Percentiles rank a stretch among this genome's conserved stretches.
These are phyloP conservation scores for Neogale vison DNA, from an alignment of 2,113 vertebrate species.

Conservation along the genomic window DNA sequence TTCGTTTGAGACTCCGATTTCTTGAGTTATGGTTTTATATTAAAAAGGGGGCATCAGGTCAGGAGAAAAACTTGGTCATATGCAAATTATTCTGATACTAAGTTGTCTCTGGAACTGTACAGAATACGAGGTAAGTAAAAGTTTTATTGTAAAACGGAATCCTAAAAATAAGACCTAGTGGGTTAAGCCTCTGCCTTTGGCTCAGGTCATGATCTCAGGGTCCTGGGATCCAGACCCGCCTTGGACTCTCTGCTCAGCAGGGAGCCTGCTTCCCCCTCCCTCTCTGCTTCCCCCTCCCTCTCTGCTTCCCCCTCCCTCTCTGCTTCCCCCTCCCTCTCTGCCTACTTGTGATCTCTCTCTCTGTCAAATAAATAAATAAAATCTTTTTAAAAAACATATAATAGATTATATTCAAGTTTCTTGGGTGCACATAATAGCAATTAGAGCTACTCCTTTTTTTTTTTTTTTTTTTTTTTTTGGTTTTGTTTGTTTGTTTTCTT, in stretches of 20 bases:
- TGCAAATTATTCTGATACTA: neutral
- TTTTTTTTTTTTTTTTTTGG: neutral
- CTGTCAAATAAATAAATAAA: too few species aligned
- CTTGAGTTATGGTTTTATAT: neutral
- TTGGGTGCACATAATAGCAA: fast-evolving
- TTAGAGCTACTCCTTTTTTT: neutral
- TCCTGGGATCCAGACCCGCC: too few species aligned
- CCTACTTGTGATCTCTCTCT: too few species aligned
- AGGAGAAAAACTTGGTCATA: neutral
- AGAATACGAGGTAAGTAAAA: neutral
- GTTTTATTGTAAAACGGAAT: neutral
- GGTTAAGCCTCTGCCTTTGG: too few species aligned
- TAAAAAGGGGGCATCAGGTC: neutral
- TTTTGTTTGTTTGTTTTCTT: neutral
- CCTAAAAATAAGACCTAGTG: neutral
- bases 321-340: too few species aligned
- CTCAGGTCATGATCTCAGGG: too few species aligned
- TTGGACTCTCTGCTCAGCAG: too few species aligned
- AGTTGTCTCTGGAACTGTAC: neutral
- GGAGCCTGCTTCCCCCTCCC: too few species aligned
- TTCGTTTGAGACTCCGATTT: neutral
- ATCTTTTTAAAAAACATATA: neutral
- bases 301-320: too few species aligned
- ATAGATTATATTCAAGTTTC: fast-evolving
- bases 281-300: too few species aligned